phyloP scores from a whole-genome alignment of 2,797 vertebrate species.

The Menidia menidia region DNA sequence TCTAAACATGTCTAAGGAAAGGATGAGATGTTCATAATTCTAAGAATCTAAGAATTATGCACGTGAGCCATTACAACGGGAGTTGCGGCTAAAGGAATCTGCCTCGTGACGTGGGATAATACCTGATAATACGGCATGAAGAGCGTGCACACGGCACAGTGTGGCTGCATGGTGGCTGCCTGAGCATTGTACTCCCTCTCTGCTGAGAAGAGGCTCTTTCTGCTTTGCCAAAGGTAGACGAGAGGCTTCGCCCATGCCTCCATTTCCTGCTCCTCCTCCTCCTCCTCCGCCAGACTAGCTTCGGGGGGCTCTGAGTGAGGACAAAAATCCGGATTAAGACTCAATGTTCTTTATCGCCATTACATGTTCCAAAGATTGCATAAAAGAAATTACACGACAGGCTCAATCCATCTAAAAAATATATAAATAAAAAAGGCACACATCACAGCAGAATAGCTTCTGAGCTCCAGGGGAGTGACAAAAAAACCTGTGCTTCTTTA shows the following conservation, averaged over 20 bases:
- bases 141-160: conserved; percentile 94
- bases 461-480: too few species aligned
- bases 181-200: conserved; percentile 92
- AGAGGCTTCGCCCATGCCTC: conserved; percentile 94
- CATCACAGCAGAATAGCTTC: too few species aligned
- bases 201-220: conserved; percentile 84
- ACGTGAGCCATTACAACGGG: neutral
- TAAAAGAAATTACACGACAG: too few species aligned
- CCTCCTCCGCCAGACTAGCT: conserved; percentile 73
- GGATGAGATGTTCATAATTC: neutral
- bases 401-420: too few species aligned
- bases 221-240: conserved; percentile 92
- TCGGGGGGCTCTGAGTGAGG: conserved; percentile 86
- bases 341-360: too few species aligned
- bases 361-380: too few species aligned
- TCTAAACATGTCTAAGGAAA: too few species aligned
- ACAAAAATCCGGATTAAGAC: conserved; percentile 5
- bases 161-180: conserved; percentile 85
- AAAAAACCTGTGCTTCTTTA: too few species aligned
- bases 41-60: too few species aligned
- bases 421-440: too few species aligned
- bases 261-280: conserved; percentile 88
- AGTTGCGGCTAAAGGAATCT: neutral
- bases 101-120: conserved; percentile 31
- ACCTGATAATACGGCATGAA: conserved; percentile 96